Percentiles rank a stretch among this genome's conserved stretches.
Evolutionary conservation across 2,797 vertebrate genomes (phyloP).

Genomic region (Sebastes iracundus): DNA sequence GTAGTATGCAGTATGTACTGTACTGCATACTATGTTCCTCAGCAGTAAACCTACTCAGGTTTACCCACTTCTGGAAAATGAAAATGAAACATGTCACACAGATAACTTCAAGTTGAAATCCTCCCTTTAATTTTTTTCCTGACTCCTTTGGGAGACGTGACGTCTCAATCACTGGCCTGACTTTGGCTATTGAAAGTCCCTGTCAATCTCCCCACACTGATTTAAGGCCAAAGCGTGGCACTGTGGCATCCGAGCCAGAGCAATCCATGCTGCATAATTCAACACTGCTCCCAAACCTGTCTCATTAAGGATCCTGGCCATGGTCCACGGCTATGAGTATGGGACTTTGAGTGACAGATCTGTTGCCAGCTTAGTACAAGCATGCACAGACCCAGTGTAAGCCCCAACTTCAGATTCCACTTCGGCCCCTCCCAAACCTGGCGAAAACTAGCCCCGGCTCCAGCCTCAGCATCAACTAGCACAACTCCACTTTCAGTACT

Average conservation of each 20-base stretch:
- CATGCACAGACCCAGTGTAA: slow-evolving; percentile 42
- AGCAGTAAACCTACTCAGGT: slow-evolving; percentile 7
- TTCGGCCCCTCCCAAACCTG: slow-evolving; percentile 11
- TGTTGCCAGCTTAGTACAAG: slow-evolving; percentile 67
- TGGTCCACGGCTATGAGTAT: slow-evolving; percentile 56
- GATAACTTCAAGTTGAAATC: slow-evolving; percentile 34
- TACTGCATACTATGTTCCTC: neutral
- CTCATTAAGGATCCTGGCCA: slow-evolving; percentile 78
- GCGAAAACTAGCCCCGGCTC: neutral
- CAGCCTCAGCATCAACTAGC: slow-evolving; percentile 12
- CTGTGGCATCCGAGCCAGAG: slow-evolving; percentile 51
- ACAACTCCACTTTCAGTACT: neutral
- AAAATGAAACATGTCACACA: slow-evolving; percentile 23
- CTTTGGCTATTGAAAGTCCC: slow-evolving; percentile 61
- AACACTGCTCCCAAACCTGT: slow-evolving; percentile 71
- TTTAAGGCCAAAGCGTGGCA: slow-evolving; percentile 64
- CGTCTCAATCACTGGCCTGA: slow-evolving; percentile 57
- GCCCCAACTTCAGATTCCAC: slow-evolving; percentile 23
- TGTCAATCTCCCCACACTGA: slow-evolving; percentile 65
- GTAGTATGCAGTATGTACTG: too few species aligned
- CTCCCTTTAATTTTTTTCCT: slow-evolving; percentile 54
- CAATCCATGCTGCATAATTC: slow-evolving; percentile 78
- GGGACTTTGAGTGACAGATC: slow-evolving; percentile 72
- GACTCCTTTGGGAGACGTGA: slow-evolving; percentile 49
- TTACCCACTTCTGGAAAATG: slow-evolving; percentile 21